Percentiles rank a stretch among this genome's conserved stretches.
Evolutionary conservation across 92 coral and sea anemone genomes (phyloP).

Genomic region (Umimayanthus kanabou): DNA sequence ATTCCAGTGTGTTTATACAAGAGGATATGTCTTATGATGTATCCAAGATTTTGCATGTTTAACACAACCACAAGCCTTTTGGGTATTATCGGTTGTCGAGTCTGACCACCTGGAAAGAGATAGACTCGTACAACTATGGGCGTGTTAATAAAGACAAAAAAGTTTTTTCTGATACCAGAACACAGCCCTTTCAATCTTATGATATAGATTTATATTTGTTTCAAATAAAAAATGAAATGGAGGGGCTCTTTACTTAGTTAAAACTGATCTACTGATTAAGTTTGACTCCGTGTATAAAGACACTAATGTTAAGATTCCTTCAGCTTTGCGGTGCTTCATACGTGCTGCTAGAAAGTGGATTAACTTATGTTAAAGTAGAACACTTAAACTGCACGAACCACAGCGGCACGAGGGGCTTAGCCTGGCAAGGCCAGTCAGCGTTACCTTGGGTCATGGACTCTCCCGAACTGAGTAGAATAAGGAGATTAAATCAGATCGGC

Average conservation of each 20-base stretch:
- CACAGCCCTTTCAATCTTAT: background rate
- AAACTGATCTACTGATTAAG: background rate
- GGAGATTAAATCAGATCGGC: background rate
- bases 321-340: background rate
- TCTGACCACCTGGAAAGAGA: background rate
- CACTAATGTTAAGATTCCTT: background rate
- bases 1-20: background rate
- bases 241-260: background rate
- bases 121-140: background rate
- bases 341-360: background rate
- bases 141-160: background rate
- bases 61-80: background rate
- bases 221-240: background rate
- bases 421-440: background rate
- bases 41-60: background rate
- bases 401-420: background rate
- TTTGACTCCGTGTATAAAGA: background rate
- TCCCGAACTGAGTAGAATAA: background rate
- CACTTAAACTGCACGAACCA: background rate
- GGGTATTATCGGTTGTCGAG: background rate
- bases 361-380: constrained; percentile 7
- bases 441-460: background rate
- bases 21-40: background rate
- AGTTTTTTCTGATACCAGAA: background rate
- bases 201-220: no score